Evolutionary conservation across 1,140 invertebrate species (phyloP).

Genomic region (Leguminivora glycinivorella): DNA sequence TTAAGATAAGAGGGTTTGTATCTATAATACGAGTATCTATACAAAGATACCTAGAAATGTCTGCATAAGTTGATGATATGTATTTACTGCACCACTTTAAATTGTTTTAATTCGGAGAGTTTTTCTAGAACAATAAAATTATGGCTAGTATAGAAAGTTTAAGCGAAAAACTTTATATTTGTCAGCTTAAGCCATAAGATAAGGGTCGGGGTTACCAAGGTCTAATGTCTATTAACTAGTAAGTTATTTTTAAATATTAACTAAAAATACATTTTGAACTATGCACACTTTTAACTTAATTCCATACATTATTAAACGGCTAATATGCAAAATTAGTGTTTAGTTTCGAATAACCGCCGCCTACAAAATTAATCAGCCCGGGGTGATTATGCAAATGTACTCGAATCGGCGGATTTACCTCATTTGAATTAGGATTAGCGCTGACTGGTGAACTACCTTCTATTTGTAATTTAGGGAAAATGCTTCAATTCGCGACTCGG

Average conservation of each 20-base stretch:
- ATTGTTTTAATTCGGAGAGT: too few relatives aligned
- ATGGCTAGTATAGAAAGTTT: too few relatives aligned
- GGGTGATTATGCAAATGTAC: slow-evolving; percentile 67
- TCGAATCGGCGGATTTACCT: slow-evolving; percentile 64
- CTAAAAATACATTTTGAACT: background rate
- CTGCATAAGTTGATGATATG: too few relatives aligned
- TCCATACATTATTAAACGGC: background rate
- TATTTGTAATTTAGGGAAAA: slow-evolving; percentile 13
- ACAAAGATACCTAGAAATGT: too few relatives aligned
- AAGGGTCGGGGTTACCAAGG: too few relatives aligned
- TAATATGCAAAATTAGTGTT: slow-evolving; percentile 36
- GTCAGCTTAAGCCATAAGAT: too few relatives aligned
- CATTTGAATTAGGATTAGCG: slow-evolving; percentile 59
- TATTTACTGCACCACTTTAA: too few relatives aligned
- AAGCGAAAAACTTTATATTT: too few relatives aligned
- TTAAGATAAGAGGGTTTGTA: background rate
- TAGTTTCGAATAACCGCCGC: slow-evolving; percentile 45
- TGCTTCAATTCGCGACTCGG: background rate
- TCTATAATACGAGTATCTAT: too few relatives aligned
- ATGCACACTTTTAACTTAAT: background rate
- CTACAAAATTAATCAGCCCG: slow-evolving; percentile 66
- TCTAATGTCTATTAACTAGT: background rate
- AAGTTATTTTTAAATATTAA: background rate
- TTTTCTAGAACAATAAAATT: too few relatives aligned
- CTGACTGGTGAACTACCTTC: slow-evolving; percentile 36